Base-by-base conservation (phyloP, 2,113 vertebrate genomes). In the Scophthalmus maximus region DNA sequence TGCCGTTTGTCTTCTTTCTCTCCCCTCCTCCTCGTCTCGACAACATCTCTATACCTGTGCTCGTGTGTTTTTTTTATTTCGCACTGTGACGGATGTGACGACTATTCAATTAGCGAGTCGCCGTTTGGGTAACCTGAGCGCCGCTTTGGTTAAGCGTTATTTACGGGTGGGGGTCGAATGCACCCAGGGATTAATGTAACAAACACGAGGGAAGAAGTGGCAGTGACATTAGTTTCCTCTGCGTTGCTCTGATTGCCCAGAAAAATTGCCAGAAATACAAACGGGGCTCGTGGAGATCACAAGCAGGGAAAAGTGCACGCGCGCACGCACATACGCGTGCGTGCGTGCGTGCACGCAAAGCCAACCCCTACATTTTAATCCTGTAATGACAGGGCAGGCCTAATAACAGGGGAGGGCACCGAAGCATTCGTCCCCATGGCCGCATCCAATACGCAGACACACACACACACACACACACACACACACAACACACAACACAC, bases 321-420 rank as follows among this genome's bases (percentile, higher is more conserved):
- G 71, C 52, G 38, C n/a, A 47, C 32, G 68, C 58, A 72, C 40
- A 64, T 52, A 58, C n/a, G 63, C 59, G 77, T 64, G 66, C 47
- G 58, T 65, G 74, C 55, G 58, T 26, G 40, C 22, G 51, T n/a
- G 62, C 32, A 49, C 32, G 57, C 63, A 71, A 85, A 84, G 67
- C 84, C 84, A 91, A 83, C 74, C 83, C 81, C 72, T 86, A 44
- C 73, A 78, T 68, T 84, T 76, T 93, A 94, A 94, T 93, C 92
- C 89, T 6, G 65, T 94, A 93, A 94, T 94, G 90, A 94, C 89
- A 93, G 91, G 88, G 86, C 82, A 89, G 85, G 69, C 47, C 87
- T 93, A 94, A 94, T 94, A 94, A 93, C 91, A 94, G 89, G 82
- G 89, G 80, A 90, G 90, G 85, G 77, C 85, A 89, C 65, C 78